These are phyloP conservation scores for Hyphantria cunea DNA, from an alignment of 1,140 invertebrate species.

Conservation along the genomic window DNA sequence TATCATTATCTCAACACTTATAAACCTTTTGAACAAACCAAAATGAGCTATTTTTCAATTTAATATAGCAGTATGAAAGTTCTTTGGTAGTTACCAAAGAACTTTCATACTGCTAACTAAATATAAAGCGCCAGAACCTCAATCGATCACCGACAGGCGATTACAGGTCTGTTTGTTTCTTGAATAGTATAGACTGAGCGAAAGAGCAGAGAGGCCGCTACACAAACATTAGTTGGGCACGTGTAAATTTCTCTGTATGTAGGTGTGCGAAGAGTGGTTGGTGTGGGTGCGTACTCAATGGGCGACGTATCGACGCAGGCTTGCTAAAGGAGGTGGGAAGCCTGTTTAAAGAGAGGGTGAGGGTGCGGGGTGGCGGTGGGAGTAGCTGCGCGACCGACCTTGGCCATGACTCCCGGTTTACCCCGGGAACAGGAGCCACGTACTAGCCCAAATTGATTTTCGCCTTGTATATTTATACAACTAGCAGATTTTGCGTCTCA, in stretches of 20 bases:
- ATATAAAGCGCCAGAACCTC: slow-evolving; percentile 18
- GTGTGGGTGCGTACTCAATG: slow-evolving; percentile 42
- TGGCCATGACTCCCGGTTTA: slow-evolving; percentile 48
- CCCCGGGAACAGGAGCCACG: slow-evolving; percentile 40
- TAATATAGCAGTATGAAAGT: slow-evolving; percentile 10
- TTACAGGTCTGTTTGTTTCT: slow-evolving; percentile 30
- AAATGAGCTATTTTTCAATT: too few relatives aligned
- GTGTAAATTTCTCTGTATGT: slow-evolving; percentile 23
- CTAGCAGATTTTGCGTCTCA: too few relatives aligned
- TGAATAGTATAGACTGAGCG: slow-evolving; percentile 17
- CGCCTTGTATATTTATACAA: slow-evolving; percentile 4
- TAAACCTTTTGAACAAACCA: too few relatives aligned
- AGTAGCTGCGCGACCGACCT: slow-evolving; percentile 42
- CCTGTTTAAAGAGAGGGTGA: slow-evolving; percentile 1
- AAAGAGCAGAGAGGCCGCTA: slow-evolving; percentile 14
- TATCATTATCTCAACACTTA: slow-evolving; percentile 35
- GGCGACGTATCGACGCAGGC: slow-evolving; percentile 34
- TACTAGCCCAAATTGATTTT: slow-evolving; percentile 47
- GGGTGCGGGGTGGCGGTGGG: slow-evolving; percentile 8
- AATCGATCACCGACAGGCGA: slow-evolving; percentile 22
- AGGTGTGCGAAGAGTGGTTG: slow-evolving; percentile 16
- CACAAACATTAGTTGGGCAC: slow-evolving; percentile 26
- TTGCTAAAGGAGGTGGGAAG: slow-evolving; percentile 15
- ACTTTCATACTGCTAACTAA: not conserved
- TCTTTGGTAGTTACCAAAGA: not conserved